Base-by-base conservation (phyloP, 2,797 vertebrate genomes). In the Microctenopoma steveboyesi region DNA sequence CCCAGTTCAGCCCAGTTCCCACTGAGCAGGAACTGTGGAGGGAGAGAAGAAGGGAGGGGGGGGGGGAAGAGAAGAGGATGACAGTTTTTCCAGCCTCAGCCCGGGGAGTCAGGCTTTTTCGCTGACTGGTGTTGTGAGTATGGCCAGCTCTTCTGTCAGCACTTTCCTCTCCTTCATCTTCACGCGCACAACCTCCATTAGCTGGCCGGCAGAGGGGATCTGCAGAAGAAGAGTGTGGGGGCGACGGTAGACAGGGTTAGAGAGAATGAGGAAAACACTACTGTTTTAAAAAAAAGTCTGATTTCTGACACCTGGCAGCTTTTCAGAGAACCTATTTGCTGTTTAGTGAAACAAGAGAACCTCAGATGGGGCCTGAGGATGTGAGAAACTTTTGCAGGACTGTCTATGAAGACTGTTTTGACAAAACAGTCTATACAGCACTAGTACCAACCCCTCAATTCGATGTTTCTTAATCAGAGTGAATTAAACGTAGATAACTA, bases 81-180 rank as follows among this genome's bases (percentile, higher is more conserved):
- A 92, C 91, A 93, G 91, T 91, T 91, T 92, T 92, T 88, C 89
- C 82, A 91, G 90, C 88, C 85, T 89, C 89, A 89, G 92, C 90
- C 91, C 89, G 77, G 90, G 90, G 89, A 92, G 92, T 93, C 92
- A 93, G 87, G 81, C 81, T 76, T 91, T 92, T 93, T 92, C 90
- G 91, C 86, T 88, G 89, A 80, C 84, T 81, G 91, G 88, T 91
- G 93, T 95, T 92, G 91, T 70, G 67, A 96, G 90, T 87, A 84
- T 88, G 83, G 91, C 93, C 88, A 95, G 96, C 83, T 95, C 94
- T 95, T 98, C 96, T 88, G 92, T 84, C 81, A 98, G 94, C 88
- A 95, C 94, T 89, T 95, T 96, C 91, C 93, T 95, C 91, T 97
- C 96, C 92, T 95, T 95, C 94, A 98, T 95, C 95, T 98, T 98